Percentiles rank a stretch among this genome's conserved stretches.
phyloP scores from a whole-genome alignment of 1,140 invertebrate species.

The Andricus grossulariae region DNA sequence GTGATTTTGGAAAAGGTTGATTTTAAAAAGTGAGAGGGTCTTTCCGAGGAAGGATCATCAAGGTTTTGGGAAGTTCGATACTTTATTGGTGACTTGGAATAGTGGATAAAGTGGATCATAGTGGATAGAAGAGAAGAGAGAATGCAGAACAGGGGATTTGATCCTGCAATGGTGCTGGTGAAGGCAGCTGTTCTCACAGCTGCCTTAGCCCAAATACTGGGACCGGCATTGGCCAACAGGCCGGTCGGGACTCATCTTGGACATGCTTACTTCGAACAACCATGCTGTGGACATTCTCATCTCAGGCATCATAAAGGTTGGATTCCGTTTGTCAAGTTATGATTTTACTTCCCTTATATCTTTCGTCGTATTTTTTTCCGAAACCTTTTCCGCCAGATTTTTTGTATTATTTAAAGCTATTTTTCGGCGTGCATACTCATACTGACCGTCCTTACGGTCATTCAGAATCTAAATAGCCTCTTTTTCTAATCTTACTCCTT shows the following conservation, averaged over 20 bases:
- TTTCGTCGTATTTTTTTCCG: no score
- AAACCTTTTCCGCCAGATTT: no score
- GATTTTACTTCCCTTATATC: no score
- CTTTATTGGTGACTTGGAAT: conserved; percentile 21
- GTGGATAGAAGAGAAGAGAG: conserved; percentile 52
- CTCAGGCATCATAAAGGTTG: conserved; percentile 75
- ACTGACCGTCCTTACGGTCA: no score
- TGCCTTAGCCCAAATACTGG: conserved; percentile 67
- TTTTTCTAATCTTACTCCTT: no score
- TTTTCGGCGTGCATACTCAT: no score
- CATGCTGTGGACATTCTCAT: conserved; percentile 73
- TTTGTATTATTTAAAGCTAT: no score
- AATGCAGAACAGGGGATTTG: conserved; percentile 53
- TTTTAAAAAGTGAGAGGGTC: conserved; percentile 11
- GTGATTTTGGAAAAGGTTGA: neutral
- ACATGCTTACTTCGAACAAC: conserved; percentile 75
- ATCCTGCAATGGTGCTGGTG: conserved; percentile 63
- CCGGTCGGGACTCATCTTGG: conserved; percentile 71
- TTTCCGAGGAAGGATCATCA: neutral
- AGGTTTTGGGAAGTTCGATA: conserved; percentile 26
- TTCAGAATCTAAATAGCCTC: no score
- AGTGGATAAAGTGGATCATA: neutral
- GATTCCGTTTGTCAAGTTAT: neutral
- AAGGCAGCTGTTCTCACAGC: conserved; percentile 73
- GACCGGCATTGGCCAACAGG: conserved; percentile 62